Base-by-base conservation (phyloP, 2,888 invertebrate species). In the Celastrina argiolus region DNA sequence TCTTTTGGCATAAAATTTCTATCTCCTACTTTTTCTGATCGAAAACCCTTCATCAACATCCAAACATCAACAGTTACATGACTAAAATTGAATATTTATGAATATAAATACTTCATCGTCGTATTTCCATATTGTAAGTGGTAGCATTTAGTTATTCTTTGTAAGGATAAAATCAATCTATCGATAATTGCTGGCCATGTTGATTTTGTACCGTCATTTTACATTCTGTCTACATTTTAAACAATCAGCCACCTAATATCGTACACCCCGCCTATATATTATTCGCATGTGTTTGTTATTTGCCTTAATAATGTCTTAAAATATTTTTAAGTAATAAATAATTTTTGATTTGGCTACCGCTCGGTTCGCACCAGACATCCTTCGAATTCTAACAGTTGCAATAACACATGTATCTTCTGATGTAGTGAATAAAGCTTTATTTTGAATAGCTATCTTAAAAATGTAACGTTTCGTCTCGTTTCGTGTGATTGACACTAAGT, bases 161-260 rank as follows among this genome's bases (percentile, higher is more conserved):
- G 61, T 61, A 61, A 61, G 61, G 61, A 36, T 61, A 61, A 61
- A 61, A 39, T 61, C 61, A 61, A 61, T 61, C 39, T 61, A 61
- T 12, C 18, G 18, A 18, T 61, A 61, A 61, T 61, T 61, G 61
- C 22, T 22, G 36, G 22, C 14, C 61, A 39, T 61, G 61, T 61
- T 39, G 26, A 14, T 61, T 61, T 36, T 61, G 61, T 61, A 61
- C 18, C 16, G 36, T 14, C 61, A 61, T 61, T 61, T 61, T 12
- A 36, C 61, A 61, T 61, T 36, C 61, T 61, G 61, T 39, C 61
- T 22, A 18, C 34, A 31, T 31, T 16, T 56, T 12, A 56, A 56
- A n/a, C 12, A 14, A 51, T 51, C 22, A 10, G 45, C 18, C 22
- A 18, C 34, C 59, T 59, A 59, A 59, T 59, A 10, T 10, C 18